A percentile compares a stretch with the other conserved stretches of the same genome.
Evolutionary conservation across 2,113 vertebrate genomes (phyloP).

Genomic region (Polypterus senegalus): DNA sequence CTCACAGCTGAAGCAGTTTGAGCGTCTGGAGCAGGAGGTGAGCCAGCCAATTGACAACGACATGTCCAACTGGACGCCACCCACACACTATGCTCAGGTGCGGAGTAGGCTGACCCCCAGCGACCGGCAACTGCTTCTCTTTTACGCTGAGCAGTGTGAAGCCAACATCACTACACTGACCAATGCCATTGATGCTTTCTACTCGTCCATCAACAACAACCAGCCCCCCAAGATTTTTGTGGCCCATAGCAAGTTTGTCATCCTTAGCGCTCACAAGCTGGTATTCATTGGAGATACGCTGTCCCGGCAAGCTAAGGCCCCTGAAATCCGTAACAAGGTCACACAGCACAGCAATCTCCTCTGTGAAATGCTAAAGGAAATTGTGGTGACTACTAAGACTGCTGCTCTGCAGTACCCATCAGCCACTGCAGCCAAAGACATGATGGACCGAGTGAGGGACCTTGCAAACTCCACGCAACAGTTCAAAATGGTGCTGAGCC

Average conservation of each 20-base stretch:
- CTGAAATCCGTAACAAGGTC: conserved; percentile 71
- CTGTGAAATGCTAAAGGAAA: conserved; percentile 88
- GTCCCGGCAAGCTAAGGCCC: conserved; percentile 82
- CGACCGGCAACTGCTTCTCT: conserved; percentile 85
- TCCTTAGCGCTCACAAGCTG: conserved; percentile 91
- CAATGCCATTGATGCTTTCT: conserved; percentile 85
- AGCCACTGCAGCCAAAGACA: conserved; percentile 66
- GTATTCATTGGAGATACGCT: conserved; percentile 94
- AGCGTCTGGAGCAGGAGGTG: conserved; percentile 88
- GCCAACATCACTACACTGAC: conserved; percentile 81
- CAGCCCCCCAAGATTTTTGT: conserved; percentile 94
- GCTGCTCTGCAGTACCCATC: conserved; percentile 87
- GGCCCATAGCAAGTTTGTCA: conserved; percentile 95
- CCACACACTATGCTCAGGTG: conserved; percentile 46
- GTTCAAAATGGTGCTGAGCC: conserved; percentile 77
- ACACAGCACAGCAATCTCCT: conserved; percentile 88
- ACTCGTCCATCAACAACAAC: conserved; percentile 73
- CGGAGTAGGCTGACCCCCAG: conserved; percentile 51
- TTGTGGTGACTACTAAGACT: conserved; percentile 81
- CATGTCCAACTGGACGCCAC: conserved; percentile 76
- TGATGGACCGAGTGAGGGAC: conserved; percentile 83
- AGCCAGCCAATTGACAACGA: conserved; percentile 80
- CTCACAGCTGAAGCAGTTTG: conserved; percentile 84
- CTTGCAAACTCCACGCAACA: conserved; percentile 81
- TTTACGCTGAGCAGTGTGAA: conserved; percentile 93